Percentiles rank a stretch among this genome's conserved stretches.
These are phyloP conservation scores for Catotricha subobsoleta DNA, from an alignment of 2,888 invertebrate species.

Conservation along the genomic window DNA sequence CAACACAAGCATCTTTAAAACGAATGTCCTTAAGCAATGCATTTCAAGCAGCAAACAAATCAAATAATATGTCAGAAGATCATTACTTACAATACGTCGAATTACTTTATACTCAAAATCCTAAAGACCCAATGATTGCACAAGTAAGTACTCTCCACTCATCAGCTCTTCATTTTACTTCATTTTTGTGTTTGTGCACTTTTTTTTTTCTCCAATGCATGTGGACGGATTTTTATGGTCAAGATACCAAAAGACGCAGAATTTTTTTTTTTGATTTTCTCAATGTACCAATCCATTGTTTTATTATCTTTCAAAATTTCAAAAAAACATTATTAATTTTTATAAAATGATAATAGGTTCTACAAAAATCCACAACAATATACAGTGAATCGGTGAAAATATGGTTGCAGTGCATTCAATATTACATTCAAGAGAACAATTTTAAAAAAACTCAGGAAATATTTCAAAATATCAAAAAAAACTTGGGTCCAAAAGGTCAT, in stretches of 20 bases:
- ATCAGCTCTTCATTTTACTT: no score
- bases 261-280: no score
- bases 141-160: no score
- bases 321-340: no score
- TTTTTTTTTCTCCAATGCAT: no score
- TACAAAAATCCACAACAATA: constrained; percentile 30
- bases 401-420: constrained; percentile 34
- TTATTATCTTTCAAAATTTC: no score
- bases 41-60: constrained; percentile 32
- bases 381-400: constrained; percentile 31
- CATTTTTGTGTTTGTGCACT: no score
- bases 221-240: no score
- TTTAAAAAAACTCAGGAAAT: constrained; percentile 27
- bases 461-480: constrained; percentile 24
- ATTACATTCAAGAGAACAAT: constrained; percentile 27
- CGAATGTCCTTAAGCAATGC: constrained; percentile 33
- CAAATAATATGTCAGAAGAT: constrained; percentile 30
- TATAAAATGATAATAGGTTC: no score
- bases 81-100: constrained; percentile 33
- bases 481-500: constrained; percentile 13
- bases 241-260: no score
- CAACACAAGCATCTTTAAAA: constrained; percentile 30
- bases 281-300: no score
- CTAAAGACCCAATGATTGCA: constrained; percentile 10
- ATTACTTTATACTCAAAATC: constrained; percentile 17